phyloP scores from a whole-genome alignment of 1,140 invertebrate species.

The Drosophila pectinifera region DNA sequence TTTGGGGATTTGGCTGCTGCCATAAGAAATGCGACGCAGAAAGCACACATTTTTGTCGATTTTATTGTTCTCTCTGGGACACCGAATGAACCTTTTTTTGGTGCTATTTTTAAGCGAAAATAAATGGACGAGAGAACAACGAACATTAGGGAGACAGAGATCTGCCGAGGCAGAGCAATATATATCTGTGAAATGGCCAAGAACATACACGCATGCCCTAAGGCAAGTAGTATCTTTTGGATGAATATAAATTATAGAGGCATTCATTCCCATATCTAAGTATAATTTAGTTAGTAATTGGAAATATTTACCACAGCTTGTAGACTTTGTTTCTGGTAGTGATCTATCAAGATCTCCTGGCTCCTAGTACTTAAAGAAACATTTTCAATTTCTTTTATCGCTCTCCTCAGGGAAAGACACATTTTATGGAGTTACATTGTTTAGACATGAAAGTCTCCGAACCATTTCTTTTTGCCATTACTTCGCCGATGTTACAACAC shows the following conservation, averaged over 20 bases:
- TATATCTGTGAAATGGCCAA: conserved; percentile 4
- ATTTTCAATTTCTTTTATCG: conserved; percentile 34
- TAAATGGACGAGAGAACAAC: conserved; percentile 7
- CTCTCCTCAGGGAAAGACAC: conserved; percentile 31
- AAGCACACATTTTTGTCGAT: conserved; percentile 45
- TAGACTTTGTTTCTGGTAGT: background rate
- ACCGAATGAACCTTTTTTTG: conserved; percentile 52
- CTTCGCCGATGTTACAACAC: conserved; percentile 22
- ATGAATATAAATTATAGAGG: conserved; percentile 1
- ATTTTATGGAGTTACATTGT: conserved; percentile 49
- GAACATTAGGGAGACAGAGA: conserved; percentile 1
- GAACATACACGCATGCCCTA: conserved; percentile 15
- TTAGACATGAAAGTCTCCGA: conserved; percentile 41
- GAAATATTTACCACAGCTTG: background rate
- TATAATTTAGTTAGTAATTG: background rate
- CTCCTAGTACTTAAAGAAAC: conserved; percentile 9
- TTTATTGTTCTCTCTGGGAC: conserved; percentile 32
- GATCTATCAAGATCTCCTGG: conserved; percentile 25
- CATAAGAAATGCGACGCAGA: conserved; percentile 47
- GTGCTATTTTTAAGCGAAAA: conserved; percentile 53
- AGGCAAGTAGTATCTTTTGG: background rate
- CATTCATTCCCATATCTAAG: too few relatives aligned
- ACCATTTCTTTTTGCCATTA: conserved; percentile 38
- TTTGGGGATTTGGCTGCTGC: conserved; percentile 24
- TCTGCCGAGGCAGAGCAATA: background rate